Percentiles rank a stretch among this genome's conserved stretches.
These are phyloP conservation scores for Gallinago media DNA, from an alignment of 2,113 vertebrate species.

Conservation along the genomic window DNA sequence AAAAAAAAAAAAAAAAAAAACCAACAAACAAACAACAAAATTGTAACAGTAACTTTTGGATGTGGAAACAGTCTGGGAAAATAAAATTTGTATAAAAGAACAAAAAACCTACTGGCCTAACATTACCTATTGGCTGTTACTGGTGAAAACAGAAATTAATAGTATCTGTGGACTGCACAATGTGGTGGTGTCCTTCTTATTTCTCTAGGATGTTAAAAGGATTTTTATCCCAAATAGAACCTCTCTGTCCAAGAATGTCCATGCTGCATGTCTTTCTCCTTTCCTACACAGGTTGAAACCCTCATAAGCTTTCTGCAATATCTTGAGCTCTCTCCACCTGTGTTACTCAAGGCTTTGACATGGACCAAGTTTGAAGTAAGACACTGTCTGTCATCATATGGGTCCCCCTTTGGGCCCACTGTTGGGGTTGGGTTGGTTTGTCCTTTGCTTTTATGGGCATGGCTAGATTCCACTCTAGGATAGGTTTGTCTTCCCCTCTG, in stretches of 20 bases:
- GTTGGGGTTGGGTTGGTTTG: neutral
- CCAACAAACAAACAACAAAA: no score
- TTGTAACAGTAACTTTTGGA: neutral
- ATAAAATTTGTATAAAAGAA: neutral
- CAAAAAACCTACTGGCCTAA: neutral
- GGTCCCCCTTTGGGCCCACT: fast-evolving
- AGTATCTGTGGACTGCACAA: neutral
- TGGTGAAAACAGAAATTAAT: neutral
- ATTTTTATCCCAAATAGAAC: neutral
- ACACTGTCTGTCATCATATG: neutral
- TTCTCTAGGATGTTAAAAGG: neutral
- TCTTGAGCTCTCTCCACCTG: neutral
- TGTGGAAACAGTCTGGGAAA: neutral
- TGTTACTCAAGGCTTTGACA: fast-evolving
- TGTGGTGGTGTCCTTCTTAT: neutral
- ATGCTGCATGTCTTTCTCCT: fast-evolving
- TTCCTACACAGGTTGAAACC: neutral
- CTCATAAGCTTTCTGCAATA: neutral
- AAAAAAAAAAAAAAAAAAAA: neutral
- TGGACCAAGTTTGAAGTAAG: neutral
- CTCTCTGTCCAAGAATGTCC: neutral
- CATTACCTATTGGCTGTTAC: neutral
- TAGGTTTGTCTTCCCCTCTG: neutral
- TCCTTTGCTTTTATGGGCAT: neutral
- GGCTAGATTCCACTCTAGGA: fast-evolving